These are phyloP conservation scores for Callimorpha dominula DNA, from an alignment of 2,888 invertebrate genomes.

Conservation along the genomic window DNA sequence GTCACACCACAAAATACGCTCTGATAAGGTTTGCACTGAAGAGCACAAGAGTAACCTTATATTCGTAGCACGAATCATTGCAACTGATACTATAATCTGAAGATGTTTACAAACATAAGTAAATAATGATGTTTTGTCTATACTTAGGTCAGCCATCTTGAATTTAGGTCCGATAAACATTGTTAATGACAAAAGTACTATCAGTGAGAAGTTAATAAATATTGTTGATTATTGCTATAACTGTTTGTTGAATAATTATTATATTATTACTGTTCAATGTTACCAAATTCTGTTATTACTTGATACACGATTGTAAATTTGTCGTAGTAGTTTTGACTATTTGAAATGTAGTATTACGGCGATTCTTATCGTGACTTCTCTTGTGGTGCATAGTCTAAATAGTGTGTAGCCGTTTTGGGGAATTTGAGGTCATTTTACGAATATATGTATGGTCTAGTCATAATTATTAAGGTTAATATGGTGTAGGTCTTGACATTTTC, in stretches of 20 bases:
- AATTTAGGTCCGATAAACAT: constrained; percentile 34
- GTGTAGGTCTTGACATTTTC: constrained; percentile 7
- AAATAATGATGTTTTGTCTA: constrained; percentile 37
- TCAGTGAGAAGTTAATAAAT: constrained; percentile 21
- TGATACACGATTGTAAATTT: background rate
- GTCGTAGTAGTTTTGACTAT: background rate
- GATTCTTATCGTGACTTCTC: background rate
- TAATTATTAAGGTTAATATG: constrained; percentile 9
- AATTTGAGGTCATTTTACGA: constrained; percentile 30
- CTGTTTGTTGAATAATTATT: background rate
- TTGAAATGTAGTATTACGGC: background rate
- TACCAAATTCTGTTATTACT: background rate
- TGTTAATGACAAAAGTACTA: constrained; percentile 29
- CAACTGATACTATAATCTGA: constrained; percentile 7
- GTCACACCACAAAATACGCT: background rate
- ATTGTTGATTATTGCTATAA: constrained; percentile 10
- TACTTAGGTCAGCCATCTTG: constrained; percentile 32
- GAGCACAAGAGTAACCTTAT: background rate
- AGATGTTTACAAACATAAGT: constrained; percentile 35
- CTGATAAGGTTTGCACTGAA: background rate
- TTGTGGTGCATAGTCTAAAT: background rate
- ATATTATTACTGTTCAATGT: background rate
- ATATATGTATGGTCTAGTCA: constrained; percentile 22
- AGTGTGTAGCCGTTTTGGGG: constrained; percentile 5
- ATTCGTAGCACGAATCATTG: constrained; percentile 5